phyloP scores from a whole-genome alignment of 2,888 invertebrate species.

The Keiferia lycopersicella region DNA sequence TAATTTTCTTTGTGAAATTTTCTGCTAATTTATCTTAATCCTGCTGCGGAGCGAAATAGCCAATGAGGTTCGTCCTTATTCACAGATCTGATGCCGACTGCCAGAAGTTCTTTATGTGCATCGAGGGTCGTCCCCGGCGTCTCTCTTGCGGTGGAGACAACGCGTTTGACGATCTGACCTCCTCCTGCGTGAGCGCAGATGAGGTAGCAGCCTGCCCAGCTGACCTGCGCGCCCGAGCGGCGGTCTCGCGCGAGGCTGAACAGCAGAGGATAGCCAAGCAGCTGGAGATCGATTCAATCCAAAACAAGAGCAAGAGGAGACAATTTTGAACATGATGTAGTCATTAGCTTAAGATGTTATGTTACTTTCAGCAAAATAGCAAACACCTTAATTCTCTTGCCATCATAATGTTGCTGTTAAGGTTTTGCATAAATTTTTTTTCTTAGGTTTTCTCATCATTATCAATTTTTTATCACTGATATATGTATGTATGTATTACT shows the following conservation, averaged over 20 bases:
- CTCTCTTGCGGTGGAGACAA: constrained; percentile 88
- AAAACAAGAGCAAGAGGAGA: constrained; percentile 29
- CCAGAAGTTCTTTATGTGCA: constrained; percentile 90
- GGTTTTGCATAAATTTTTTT: neutral
- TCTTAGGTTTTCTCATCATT: neutral
- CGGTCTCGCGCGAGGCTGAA: constrained; percentile 55
- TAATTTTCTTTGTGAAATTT: too few relatives aligned
- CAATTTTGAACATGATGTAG: neutral
- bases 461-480: too few relatives aligned
- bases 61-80: too few relatives aligned
- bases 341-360: neutral
- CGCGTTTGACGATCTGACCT: constrained; percentile 88
- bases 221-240: constrained; percentile 57
- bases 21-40: too few relatives aligned
- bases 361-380: neutral
- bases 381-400: neutral
- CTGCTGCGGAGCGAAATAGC: too few relatives aligned
- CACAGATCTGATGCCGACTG: constrained; percentile 84
- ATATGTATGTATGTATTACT: too few relatives aligned
- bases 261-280: constrained; percentile 56
- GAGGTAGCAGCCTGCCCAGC: constrained; percentile 87
- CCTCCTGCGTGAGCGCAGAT: constrained; percentile 88
- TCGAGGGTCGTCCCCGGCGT: constrained; percentile 87
- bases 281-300: constrained; percentile 45
- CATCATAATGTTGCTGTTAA: neutral